Conservation (phyloP, 2,888 invertebrate species). For the Eilema sororculum region DNA sequence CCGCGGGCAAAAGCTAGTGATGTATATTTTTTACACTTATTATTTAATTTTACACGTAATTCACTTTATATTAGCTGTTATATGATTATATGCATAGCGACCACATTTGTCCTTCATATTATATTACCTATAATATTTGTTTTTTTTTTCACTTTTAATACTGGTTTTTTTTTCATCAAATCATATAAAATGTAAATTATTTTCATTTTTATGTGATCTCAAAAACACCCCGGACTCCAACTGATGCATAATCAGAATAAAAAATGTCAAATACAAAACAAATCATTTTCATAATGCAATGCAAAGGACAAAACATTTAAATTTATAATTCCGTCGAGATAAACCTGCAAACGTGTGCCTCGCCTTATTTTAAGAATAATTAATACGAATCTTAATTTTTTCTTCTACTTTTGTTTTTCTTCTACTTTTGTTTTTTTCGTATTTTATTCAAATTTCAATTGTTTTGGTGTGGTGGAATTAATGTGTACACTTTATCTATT, state of each 20-base stretch:
- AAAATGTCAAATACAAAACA: conserved; percentile 36
- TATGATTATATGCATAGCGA: too few relatives aligned
- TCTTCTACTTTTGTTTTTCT: conserved; percentile 20
- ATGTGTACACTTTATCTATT: neutral
- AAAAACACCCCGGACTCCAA: neutral
- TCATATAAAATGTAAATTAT: too few relatives aligned
- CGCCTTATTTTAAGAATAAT: conserved; percentile 49
- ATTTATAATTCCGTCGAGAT: conserved; percentile 64
- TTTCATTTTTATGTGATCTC: too few relatives aligned
- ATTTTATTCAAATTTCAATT: conserved; percentile 17
- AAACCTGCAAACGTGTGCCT: conserved; percentile 41
- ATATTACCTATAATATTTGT: too few relatives aligned
- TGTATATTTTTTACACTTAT: neutral
- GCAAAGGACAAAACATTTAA: conserved; percentile 65
- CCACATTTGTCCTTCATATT: too few relatives aligned
- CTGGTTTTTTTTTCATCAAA: too few relatives aligned
- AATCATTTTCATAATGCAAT: conserved; percentile 61
- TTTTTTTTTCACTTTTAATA: too few relatives aligned
- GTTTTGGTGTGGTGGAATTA: conserved; percentile 27
- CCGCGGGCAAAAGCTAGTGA: too few relatives aligned
- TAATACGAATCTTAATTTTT: conserved; percentile 29
- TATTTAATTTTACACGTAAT: too few relatives aligned
- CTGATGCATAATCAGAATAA: neutral
- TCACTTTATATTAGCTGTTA: too few relatives aligned
- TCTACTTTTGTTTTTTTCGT: too few relatives aligned